Conservation (phyloP, 2,888 invertebrate species). For the Limnephilus rhombicus region DNA sequence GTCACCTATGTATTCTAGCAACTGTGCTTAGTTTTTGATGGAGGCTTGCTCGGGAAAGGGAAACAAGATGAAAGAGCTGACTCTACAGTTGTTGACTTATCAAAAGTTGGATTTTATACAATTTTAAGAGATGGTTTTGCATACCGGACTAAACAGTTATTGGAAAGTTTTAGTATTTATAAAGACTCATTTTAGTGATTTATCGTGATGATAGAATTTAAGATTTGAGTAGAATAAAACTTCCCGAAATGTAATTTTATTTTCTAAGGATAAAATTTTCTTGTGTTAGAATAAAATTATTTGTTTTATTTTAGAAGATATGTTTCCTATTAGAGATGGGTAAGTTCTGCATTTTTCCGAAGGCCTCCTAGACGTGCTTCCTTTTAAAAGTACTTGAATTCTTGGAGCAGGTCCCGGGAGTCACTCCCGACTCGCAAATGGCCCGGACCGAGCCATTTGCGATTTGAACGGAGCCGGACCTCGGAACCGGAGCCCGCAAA, state of each 20-base stretch:
- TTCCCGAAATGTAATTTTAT: neutral
- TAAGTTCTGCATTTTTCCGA: no score
- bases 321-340: neutral
- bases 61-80: constrained; percentile 84
- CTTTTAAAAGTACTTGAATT: no score
- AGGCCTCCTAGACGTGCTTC: no score
- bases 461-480: no score
- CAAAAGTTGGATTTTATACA: constrained; percentile 81
- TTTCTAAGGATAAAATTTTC: neutral
- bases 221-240: constrained; percentile 3
- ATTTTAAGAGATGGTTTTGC: constrained; percentile 89
- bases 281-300: neutral
- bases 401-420: no score
- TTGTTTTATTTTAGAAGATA: neutral
- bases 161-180: constrained; percentile 46
- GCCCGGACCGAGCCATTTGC: no score
- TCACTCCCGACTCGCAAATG: no score
- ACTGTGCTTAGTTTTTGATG: constrained; percentile 83
- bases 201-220: neutral
- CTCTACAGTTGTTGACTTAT: constrained; percentile 96
- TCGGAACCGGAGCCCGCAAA: no score
- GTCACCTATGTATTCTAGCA: no score
- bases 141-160: constrained; percentile 73
- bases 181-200: neutral
- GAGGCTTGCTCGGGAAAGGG: constrained; percentile 81